phyloP scores from a whole-genome alignment of 2,113 vertebrate species.

The Engystomops pustulosus region DNA sequence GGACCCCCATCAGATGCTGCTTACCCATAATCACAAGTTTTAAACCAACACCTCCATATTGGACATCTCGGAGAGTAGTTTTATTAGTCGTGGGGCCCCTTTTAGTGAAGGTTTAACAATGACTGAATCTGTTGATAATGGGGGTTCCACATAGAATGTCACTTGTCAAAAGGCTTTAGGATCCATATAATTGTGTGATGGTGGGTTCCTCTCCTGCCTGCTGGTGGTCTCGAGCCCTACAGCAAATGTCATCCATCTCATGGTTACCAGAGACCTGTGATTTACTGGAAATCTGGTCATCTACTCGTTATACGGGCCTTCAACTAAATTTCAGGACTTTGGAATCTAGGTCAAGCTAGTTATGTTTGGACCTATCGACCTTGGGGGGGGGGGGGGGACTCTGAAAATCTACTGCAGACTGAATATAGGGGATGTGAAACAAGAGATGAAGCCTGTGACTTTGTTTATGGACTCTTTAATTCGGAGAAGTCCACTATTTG shows the following conservation, averaged over 20 bases:
- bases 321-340: neutral
- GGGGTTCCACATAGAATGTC: too few species aligned
- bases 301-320: neutral
- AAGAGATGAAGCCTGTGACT: neutral
- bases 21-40: too few species aligned
- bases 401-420: neutral
- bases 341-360: neutral
- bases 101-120: too few species aligned
- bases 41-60: too few species aligned
- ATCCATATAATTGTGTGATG: neutral
- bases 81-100: too few species aligned
- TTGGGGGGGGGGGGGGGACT: neutral
- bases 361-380: neutral
- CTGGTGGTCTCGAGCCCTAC: neutral
- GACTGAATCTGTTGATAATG: too few species aligned
- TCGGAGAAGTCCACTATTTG: neutral
- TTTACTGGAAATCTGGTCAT: too few species aligned
- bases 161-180: too few species aligned
- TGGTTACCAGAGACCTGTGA: neutral
- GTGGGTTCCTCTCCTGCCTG: neutral
- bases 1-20: too few species aligned
- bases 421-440: neutral
- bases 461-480: neutral
- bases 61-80: too few species aligned
- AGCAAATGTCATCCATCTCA: neutral